phyloP scores from a whole-genome alignment of 2,113 vertebrate species.

The Malaclemys terrapin region DNA sequence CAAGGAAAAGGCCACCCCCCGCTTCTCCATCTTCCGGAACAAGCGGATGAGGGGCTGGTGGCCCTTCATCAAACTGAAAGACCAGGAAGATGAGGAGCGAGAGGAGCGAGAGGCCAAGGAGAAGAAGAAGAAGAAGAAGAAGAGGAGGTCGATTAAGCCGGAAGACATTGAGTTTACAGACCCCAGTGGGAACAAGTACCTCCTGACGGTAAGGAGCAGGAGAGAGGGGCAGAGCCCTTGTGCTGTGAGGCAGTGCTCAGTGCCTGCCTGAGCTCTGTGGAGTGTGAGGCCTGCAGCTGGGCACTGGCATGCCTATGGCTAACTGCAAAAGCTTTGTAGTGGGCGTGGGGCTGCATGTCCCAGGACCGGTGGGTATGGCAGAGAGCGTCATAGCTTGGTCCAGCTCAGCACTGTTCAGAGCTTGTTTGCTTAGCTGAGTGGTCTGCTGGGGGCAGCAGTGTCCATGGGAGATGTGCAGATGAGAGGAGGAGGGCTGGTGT shows the following conservation, averaged over 20 bases:
- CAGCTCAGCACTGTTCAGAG: no score
- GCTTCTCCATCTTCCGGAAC: slow-evolving; percentile 90
- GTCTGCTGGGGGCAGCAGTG: not conserved
- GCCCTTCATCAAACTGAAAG: slow-evolving; percentile 89
- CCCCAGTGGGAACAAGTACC: slow-evolving; percentile 81
- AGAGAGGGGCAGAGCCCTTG: no score
- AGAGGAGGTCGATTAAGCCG: slow-evolving; percentile 74
- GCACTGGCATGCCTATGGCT: not conserved
- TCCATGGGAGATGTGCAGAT: no score
- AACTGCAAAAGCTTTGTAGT: not conserved
- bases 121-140: slow-evolving; percentile 76
- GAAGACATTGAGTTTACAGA: slow-evolving; percentile 89
- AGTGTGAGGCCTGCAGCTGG: not conserved
- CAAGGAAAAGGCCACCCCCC: slow-evolving; percentile 83
- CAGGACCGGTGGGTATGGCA: not conserved
- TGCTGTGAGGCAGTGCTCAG: not conserved
- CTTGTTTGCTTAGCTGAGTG: not conserved
- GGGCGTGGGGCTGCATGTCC: not conserved
- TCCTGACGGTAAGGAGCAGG: slow-evolving; percentile 84
- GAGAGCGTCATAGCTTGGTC: no score
- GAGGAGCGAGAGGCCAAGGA: slow-evolving; percentile 83
- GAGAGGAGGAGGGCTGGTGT: no score
- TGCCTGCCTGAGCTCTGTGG: not conserved
- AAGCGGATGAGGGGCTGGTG: slow-evolving; percentile 94
- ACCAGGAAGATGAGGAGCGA: slow-evolving; percentile 84